Evolutionary conservation across 1,140 invertebrate species (phyloP).

Genomic region (Bradysia coprophila): DNA sequence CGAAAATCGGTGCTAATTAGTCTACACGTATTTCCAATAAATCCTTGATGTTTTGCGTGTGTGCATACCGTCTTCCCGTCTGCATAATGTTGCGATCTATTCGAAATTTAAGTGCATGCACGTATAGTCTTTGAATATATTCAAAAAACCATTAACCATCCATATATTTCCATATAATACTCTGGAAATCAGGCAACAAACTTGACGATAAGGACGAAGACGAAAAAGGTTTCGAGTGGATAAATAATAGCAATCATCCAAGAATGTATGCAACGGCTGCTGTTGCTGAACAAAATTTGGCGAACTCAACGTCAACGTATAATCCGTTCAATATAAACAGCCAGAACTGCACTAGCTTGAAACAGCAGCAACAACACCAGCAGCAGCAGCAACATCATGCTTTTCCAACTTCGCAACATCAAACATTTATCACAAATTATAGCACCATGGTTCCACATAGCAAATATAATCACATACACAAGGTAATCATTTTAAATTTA

Average conservation of each 20-base stretch:
- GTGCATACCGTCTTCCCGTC: too few species aligned
- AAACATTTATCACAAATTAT: conserved; percentile 13
- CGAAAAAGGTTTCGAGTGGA: conserved; percentile 4
- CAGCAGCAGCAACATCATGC: conserved; percentile 5
- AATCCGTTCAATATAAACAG: conserved; percentile 23
- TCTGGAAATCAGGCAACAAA: not conserved
- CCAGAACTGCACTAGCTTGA: conserved; percentile 12
- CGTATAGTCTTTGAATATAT: too few species aligned
- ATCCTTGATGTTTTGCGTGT: too few species aligned
- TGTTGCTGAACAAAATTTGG: conserved; percentile 21
- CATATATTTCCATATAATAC: too few species aligned
- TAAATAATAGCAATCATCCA: conserved; percentile 10
- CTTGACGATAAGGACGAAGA: conserved; percentile 1
- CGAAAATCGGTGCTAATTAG: too few species aligned
- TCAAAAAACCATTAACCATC: too few species aligned
- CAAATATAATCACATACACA: too few species aligned
- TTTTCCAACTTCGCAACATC: conserved; percentile 6
- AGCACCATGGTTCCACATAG: conserved; percentile 23
- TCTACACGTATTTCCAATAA: too few species aligned
- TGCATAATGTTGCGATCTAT: too few species aligned
- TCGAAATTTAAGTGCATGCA: too few species aligned
- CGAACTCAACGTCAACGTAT: conserved; percentile 20
- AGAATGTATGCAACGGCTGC: conserved; percentile 22
- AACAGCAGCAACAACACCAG: conserved; percentile 5
- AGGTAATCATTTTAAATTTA: too few species aligned